Percentiles rank a stretch among this genome's conserved stretches.
These are phyloP conservation scores for Fukomys damarensis DNA, from an alignment of 2,113 vertebrate genomes.

Conservation along the genomic window DNA sequence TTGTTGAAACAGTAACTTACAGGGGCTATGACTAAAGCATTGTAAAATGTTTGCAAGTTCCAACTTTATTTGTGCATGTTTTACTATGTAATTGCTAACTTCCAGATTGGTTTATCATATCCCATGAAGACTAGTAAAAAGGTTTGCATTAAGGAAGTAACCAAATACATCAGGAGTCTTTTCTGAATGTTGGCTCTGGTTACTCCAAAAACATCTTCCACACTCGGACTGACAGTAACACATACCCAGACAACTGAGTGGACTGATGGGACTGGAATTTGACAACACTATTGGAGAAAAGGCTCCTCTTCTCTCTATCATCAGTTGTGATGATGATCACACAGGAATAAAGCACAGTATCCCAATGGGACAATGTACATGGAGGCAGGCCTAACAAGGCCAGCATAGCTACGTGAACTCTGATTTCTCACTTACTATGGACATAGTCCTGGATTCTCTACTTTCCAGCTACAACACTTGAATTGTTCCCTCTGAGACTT, in stretches of 20 bases:
- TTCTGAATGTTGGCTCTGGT: neutral
- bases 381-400: neutral
- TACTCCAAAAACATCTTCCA: neutral
- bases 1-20: neutral
- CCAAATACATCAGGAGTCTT: neutral
- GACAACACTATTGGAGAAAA: neutral
- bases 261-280: neutral
- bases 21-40: neutral
- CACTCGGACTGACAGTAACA: neutral
- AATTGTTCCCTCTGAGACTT: neutral
- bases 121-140: neutral
- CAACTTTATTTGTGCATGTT: neutral
- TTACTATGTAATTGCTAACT: neutral
- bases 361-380: neutral
- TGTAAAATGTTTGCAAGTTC: neutral
- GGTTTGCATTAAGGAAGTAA: neutral
- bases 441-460: neutral
- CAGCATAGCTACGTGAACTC: neutral
- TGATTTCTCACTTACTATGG: neutral
- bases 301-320: neutral
- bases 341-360: neutral
- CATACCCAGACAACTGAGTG: neutral
- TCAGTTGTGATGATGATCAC: neutral
- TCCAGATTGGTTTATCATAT: neutral
- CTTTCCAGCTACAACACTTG: neutral